phyloP scores from a whole-genome alignment of 2,797 vertebrate genomes.

The Phoeniculus purpureus region DNA sequence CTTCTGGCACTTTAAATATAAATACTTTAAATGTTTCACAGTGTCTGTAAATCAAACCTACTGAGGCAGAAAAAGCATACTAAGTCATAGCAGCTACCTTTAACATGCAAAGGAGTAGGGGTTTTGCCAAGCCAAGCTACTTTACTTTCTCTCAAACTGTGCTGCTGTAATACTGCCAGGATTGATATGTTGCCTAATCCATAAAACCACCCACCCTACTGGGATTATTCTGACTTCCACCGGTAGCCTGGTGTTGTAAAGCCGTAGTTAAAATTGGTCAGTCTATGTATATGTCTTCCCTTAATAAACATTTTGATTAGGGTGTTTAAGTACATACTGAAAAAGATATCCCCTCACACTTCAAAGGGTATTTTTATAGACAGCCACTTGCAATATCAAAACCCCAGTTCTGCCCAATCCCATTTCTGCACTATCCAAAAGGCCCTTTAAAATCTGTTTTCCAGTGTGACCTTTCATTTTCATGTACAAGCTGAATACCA shows the following conservation, averaged over 20 bases:
- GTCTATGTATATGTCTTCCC: not conserved
- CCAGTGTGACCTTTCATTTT: not conserved
- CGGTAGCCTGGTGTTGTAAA: not conserved
- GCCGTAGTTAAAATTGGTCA: not conserved
- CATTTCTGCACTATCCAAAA: not conserved
- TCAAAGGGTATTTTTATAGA: not conserved
- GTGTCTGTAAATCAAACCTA: not conserved
- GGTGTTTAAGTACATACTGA: not conserved
- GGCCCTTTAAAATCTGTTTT: not conserved
- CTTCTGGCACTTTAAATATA: not conserved
- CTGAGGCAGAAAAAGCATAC: not conserved
- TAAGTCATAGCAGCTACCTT: not conserved
- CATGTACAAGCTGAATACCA: not conserved
- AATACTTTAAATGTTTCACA: not conserved
- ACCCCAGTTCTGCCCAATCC: not conserved
- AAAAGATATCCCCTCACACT: not conserved
- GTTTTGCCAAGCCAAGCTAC: slow-evolving; percentile 5
- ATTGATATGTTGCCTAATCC: not conserved
- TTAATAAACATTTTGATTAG: slow-evolving; percentile 6
- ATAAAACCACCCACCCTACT: slow-evolving; percentile 2
- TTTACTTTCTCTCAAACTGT: not conserved
- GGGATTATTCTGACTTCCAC: slow-evolving; percentile 15
- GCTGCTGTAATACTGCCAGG: not conserved
- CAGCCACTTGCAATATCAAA: not conserved
- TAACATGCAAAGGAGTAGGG: not conserved